phyloP scores from a whole-genome alignment of 2,888 invertebrate genomes.

The Oscheius sp. region DNA sequence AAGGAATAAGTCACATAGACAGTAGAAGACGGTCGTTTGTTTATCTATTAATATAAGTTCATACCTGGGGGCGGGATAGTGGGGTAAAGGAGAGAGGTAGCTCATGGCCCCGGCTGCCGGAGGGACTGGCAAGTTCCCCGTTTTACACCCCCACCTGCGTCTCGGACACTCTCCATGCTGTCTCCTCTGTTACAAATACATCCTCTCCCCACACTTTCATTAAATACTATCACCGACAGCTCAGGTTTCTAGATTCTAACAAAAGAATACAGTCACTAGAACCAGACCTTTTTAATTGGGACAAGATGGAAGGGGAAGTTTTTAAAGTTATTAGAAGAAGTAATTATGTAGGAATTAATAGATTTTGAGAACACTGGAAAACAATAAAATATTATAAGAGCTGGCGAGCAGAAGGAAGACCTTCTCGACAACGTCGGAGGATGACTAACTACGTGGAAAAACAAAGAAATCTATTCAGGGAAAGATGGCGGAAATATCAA shows the following conservation, averaged over 20 bases:
- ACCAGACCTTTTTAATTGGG: no score
- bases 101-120: slow-evolving; percentile 43
- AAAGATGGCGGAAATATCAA: background rate
- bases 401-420: slow-evolving; percentile 4
- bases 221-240: background rate
- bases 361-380: background rate
- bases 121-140: slow-evolving; percentile 2
- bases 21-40: background rate
- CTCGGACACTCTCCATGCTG: slow-evolving; percentile 14
- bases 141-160: slow-evolving; percentile 8
- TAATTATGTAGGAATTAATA: no score
- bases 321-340: no score
- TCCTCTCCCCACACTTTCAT: background rate
- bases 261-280: no score
- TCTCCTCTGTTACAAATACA: slow-evolving; percentile 25
- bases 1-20: background rate
- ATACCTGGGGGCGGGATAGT: slow-evolving; percentile 59
- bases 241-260: no score
- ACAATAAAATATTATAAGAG: slow-evolving; percentile 12
- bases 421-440: background rate
- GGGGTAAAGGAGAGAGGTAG: slow-evolving; percentile 65
- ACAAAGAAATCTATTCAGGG: background rate
- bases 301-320: no score
- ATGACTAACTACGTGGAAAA: slow-evolving; percentile 5
- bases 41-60: background rate